Evolutionary conservation across 2,888 invertebrate species (phyloP).

Genomic region (Caenorhabditis auriculariae): DNA sequence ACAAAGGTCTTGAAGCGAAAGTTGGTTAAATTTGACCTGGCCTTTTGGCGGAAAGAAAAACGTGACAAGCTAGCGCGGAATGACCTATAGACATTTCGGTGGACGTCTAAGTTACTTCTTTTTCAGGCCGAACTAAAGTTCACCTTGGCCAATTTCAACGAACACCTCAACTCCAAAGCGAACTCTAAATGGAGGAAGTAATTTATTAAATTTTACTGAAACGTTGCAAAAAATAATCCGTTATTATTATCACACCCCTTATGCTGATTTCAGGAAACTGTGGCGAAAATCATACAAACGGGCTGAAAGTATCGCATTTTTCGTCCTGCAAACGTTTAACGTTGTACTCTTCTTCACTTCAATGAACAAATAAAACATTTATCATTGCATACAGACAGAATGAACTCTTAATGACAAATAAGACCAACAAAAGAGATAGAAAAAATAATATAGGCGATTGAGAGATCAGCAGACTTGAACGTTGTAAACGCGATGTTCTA

Average conservation of each 20-base stretch:
- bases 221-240: neutral
- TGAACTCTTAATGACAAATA: too few species aligned
- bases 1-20: too few species aligned
- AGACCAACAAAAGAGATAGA: conserved; percentile 5
- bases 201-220: neutral
- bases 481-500: conserved; percentile 6
- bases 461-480: conserved; percentile 14
- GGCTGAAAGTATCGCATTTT: conserved; percentile 14
- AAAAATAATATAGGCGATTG: neutral
- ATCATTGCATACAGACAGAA: conserved; percentile 19
- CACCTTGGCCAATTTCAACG: conserved; percentile 32
- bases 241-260: too few species aligned
- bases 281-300: conserved; percentile 19
- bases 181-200: conserved; percentile 35
- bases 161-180: conserved; percentile 30
- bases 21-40: too few species aligned
- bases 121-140: conserved; percentile 36
- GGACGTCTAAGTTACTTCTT: too few species aligned
- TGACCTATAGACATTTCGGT: too few species aligned
- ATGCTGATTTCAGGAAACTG: conserved; percentile 12
- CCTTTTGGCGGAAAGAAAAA: too few species aligned
- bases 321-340: conserved; percentile 15
- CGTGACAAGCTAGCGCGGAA: too few species aligned
- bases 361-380: conserved; percentile 1
- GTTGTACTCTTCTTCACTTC: conserved; percentile 11